Base-by-base conservation (phyloP, 2,797 vertebrate species). In the Anisognathus igniventris region DNA sequence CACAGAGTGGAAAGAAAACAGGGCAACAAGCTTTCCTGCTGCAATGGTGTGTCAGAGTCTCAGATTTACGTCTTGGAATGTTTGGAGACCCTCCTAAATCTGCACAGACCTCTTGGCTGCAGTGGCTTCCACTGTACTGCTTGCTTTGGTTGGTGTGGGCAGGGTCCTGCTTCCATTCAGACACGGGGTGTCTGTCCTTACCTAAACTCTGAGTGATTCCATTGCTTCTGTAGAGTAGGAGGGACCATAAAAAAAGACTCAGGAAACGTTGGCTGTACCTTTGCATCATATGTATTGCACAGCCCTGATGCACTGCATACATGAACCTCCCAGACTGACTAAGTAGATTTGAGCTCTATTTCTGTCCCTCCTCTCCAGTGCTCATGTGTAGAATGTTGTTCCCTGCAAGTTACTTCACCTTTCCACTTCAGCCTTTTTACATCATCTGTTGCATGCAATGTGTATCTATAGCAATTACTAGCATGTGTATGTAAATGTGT, bases 371-470 rank as follows among this genome's bases (percentile, higher is more conserved):
- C 47, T 65, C 21, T 50, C 66, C 45, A 13, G 25, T 20, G 25
- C n/a, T 57, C 45, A 13, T 28, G 16, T 62, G 12, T 6, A 60
- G 44, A 66, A 73, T 2, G 23, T 40, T 64, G 40, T 50, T 74
- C 33, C 27, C 7, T 83, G 44, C 9, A 86, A 72, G 13, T 81
- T 72, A 24, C 44, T 56, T 80, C 58, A 53, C 35, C 33, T 50
- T 80, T 16, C 16, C 86, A 18, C 58, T 54, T 84, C 53, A 47
- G 0, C 54, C 3, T 62, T 84, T 92, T 65, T 40, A 40, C 51
- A 58, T 90, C 76, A 47, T 57, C 70, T 70, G 51, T 90, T 92
- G 93, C 95, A 96, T 92, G 95, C 79, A 39, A 6, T 50, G 44
- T 86, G 0, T n/a, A 8, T 23, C 24, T 74, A 12, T 72, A 88